Evolutionary conservation across 2,113 vertebrate species (phyloP).

Genomic region (Epinephelus cyanopodus): DNA sequence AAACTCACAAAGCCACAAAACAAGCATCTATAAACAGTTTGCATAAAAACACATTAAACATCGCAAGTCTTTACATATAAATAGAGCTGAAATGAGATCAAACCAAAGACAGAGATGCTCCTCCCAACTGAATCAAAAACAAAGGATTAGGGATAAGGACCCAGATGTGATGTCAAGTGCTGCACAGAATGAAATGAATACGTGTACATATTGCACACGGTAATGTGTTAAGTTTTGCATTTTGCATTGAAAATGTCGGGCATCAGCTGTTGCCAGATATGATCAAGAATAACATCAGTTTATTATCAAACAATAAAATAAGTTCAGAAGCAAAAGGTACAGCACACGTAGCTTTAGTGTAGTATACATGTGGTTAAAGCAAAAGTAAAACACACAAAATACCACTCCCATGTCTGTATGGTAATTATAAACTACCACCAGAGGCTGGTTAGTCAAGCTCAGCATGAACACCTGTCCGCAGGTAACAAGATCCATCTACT

Average conservation of each 20-base stretch:
- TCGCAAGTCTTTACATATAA: conserved; percentile 21
- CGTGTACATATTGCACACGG: background rate
- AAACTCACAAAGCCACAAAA: background rate
- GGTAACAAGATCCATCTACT: too few relatives aligned
- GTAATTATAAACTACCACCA: too few relatives aligned
- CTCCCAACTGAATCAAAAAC: conserved; percentile 14
- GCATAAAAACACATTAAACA: conserved; percentile 11
- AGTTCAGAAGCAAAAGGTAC: too few relatives aligned
- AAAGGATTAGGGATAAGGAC: conserved; percentile 29
- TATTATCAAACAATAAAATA: background rate
- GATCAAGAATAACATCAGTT: background rate
- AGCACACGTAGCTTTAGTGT: too few relatives aligned
- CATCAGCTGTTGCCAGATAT: background rate
- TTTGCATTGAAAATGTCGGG: background rate
- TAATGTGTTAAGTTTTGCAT: background rate
- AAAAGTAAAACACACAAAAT: too few relatives aligned
- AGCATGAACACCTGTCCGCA: too few relatives aligned
- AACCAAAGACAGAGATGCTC: background rate
- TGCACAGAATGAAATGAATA: conserved; percentile 9
- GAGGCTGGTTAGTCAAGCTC: too few relatives aligned
- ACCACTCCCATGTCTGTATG: too few relatives aligned
- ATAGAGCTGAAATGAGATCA: conserved; percentile 22
- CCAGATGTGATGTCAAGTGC: conserved; percentile 12
- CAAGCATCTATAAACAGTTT: background rate
- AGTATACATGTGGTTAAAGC: too few relatives aligned